phyloP scores from a whole-genome alignment of 2,888 invertebrate genomes.

The Drosophila fungiperda region DNA sequence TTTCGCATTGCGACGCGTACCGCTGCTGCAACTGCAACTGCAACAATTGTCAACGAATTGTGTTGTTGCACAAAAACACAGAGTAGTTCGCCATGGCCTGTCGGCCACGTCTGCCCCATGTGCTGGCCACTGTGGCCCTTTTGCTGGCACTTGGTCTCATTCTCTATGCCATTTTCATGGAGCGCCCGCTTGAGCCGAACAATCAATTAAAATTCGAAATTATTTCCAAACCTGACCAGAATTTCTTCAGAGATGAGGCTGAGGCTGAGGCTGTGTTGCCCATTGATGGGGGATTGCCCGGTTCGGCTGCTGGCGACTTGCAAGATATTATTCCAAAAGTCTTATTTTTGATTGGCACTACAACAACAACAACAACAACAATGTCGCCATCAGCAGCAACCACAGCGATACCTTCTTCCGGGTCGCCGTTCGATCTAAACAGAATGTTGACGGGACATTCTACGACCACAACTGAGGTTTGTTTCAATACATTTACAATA shows the following conservation, averaged over 20 bases:
- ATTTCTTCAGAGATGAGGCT: slow-evolving; percentile 8
- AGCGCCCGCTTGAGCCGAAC: slow-evolving; percentile 39
- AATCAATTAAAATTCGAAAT: slow-evolving; percentile 51
- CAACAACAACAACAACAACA: slow-evolving; percentile 45
- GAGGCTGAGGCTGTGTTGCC: slow-evolving; percentile 21
- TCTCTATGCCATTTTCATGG: slow-evolving; percentile 73
- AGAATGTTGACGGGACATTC: slow-evolving; percentile 43
- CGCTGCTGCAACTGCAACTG: slow-evolving; percentile 33
- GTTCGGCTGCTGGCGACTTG: slow-evolving; percentile 29
- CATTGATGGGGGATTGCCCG: slow-evolving; percentile 14
- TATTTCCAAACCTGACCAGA: slow-evolving; percentile 15
- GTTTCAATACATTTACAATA: slow-evolving; percentile 28
- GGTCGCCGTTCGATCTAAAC: slow-evolving; percentile 27
- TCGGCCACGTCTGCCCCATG: slow-evolving; percentile 52
- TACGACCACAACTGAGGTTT: slow-evolving; percentile 58
- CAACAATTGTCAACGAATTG: slow-evolving; percentile 36
- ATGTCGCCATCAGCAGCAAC: slow-evolving; percentile 12
- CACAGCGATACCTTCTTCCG: slow-evolving; percentile 55
- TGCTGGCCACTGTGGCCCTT: slow-evolving; percentile 52
- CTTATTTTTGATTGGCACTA: slow-evolving; percentile 65
- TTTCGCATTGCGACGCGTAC: slow-evolving; percentile 47
- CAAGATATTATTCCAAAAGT: slow-evolving; percentile 38
- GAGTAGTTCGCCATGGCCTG: slow-evolving; percentile 59
- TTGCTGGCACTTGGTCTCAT: slow-evolving; percentile 69
- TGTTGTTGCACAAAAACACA: slow-evolving; percentile 58